Percentiles rank a stretch among this genome's conserved stretches.
These are phyloP conservation scores for Aplocera efformata DNA, from an alignment of 2,888 invertebrate genomes.

Conservation along the genomic window DNA sequence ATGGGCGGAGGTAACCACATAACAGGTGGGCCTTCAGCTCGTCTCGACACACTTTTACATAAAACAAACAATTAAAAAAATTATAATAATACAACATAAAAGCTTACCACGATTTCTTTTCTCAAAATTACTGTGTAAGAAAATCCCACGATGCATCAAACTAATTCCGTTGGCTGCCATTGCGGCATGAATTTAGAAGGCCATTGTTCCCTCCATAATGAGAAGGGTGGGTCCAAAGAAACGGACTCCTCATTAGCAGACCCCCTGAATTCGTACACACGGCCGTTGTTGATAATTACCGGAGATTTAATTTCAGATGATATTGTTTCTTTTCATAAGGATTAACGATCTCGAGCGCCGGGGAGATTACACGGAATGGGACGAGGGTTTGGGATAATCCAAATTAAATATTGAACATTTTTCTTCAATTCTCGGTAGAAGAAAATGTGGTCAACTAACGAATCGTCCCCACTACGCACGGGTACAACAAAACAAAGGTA, in stretches of 20 bases:
- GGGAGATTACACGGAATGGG: constrained; percentile 1
- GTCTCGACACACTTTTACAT: too few species aligned
- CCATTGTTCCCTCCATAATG: constrained; percentile 42
- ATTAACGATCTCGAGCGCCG: not conserved
- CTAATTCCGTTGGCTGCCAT: constrained; percentile 13
- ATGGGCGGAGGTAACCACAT: too few species aligned
- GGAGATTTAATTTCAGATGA: constrained; percentile 17
- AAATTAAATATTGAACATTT: constrained; percentile 4
- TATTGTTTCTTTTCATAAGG: constrained; percentile 8
- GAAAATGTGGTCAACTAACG: not conserved
- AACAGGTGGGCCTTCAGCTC: too few species aligned
- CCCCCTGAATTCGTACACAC: constrained; percentile 21
- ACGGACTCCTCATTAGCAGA: constrained; percentile 40
- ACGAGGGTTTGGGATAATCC: not conserved
- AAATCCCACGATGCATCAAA: constrained; percentile 18
- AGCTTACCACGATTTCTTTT: not conserved
- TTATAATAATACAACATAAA: too few species aligned
- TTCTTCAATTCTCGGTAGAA: not conserved
- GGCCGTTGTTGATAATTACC: constrained; percentile 13
- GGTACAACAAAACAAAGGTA: too few species aligned
- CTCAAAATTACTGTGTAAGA: constrained; percentile 5
- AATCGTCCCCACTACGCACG: too few species aligned
- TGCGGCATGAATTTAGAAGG: constrained; percentile 23
- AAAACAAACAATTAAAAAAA: too few species aligned
- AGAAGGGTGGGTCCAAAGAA: constrained; percentile 34